phyloP scores from a whole-genome alignment of 2,113 vertebrate genomes.

The Antennarius striatus region DNA sequence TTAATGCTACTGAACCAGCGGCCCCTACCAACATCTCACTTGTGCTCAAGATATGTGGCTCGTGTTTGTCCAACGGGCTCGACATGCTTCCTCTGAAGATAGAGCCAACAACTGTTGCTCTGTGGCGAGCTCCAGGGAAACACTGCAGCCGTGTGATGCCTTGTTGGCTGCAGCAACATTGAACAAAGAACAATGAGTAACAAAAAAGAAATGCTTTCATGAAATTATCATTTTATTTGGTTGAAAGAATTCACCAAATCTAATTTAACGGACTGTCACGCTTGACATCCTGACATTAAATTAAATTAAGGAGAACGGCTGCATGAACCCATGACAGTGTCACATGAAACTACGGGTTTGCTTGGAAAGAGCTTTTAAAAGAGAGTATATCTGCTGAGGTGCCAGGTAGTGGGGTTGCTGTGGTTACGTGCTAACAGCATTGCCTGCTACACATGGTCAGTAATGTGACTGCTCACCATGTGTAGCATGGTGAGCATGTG shows the following conservation, averaged over 20 bases:
- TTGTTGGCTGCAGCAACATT: not conserved
- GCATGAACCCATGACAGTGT: slow-evolving; percentile 1
- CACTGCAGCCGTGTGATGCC: not conserved
- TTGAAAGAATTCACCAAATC: not conserved
- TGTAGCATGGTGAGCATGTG: too few relatives aligned
- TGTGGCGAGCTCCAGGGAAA: not conserved
- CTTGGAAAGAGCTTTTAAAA: not conserved
- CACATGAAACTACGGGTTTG: slow-evolving; percentile 7
- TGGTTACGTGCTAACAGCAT: not conserved
- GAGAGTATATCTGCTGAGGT: not conserved
- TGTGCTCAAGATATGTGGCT: too few relatives aligned
- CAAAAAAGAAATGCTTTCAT: not conserved
- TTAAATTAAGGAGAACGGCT: not conserved
- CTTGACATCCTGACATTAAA: not conserved
- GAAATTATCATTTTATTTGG: not conserved
- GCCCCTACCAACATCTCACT: too few relatives aligned
- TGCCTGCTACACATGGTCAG: not conserved
- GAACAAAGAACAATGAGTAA: not conserved
- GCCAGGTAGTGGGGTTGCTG: not conserved
- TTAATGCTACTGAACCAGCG: too few relatives aligned
- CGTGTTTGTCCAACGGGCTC: not conserved
- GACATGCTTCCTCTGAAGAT: not conserved
- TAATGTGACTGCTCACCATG: not conserved
- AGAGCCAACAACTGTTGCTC: slow-evolving; percentile 5
- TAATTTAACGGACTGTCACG: slow-evolving; percentile 9